Percentiles rank a stretch among this genome's conserved stretches.
These are phyloP conservation scores for Thysanoteuthis rhombus DNA, from an alignment of 2,888 invertebrate genomes.

Conservation along the genomic window DNA sequence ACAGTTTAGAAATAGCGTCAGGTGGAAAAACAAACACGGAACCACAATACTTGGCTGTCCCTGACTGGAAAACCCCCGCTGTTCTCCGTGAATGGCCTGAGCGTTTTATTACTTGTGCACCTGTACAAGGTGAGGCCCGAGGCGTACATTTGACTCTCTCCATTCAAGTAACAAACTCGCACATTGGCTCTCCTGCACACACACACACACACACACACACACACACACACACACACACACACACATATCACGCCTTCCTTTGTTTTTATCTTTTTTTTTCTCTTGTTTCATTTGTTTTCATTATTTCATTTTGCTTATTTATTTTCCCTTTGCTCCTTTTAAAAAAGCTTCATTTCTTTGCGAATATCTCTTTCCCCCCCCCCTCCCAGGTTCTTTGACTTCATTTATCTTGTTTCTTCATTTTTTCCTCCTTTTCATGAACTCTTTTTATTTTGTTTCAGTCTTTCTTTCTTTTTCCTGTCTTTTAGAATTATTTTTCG, in stretches of 20 bases:
- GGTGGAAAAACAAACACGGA: neutral
- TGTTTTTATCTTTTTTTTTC: no score
- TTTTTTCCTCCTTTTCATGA: no score
- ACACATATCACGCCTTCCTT: neutral
- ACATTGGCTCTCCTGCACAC: neutral
- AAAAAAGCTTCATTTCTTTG: no score
- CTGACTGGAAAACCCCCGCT: neutral
- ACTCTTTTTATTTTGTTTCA: no score
- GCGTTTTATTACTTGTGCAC: slow-evolving; percentile 12
- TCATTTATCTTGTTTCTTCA: no score
- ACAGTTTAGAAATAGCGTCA: neutral
- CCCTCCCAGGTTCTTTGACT: no score
- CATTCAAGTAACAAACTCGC: neutral
- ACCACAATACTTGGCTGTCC: neutral
- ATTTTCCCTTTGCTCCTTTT: no score
- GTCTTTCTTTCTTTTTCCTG: no score
- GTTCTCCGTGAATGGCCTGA: neutral
- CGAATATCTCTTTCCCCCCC: no score
- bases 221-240: neutral
- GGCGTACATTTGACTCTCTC: neutral
- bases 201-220: neutral
- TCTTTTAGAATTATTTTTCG: no score
- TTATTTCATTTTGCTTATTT: no score
- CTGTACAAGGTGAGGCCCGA: slow-evolving; percentile 12
- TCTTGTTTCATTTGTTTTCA: no score